Base-by-base conservation (phyloP, 1,140 invertebrate species). In the Brachionus rubens region DNA sequence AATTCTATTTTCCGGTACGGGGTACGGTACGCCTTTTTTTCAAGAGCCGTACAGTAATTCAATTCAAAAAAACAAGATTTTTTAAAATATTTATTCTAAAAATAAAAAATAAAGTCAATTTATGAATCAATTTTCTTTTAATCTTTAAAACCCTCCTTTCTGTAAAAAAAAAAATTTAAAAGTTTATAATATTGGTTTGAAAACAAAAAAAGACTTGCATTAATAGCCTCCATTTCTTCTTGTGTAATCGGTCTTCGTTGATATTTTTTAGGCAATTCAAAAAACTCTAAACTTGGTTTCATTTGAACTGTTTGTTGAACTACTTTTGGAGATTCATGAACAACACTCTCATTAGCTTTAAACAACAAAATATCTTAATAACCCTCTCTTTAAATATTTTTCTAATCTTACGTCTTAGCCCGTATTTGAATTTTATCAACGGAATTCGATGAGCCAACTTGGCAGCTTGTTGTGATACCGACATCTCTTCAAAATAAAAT, bases 221-320 rank as follows among this genome's bases (percentile, higher is more conserved):
- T 72, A 3, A 72, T 72, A 19, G 46, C 68, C 7, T 52, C 40
- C n/a, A 72, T 24, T 54, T 72, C 68, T 28, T 72, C 46, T 9
- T 36, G 12, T 10, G 46, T 1, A 5, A 54, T 48, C 12, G 46
- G 46, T 41, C 21, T 72, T 33, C 43, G 19, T 30, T 36, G 43
- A 72, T 50, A 72, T 6, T 48, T 26, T 41, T 72, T 30, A 33
- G 68, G 68, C 46, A 72, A 50, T 50, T 72, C 28, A 33, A 72
- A 24, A 72, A 72, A 72, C 2, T 72, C 68, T n/a, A 72, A n/a
- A 19, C 24, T 33, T 19, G 68, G 24, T 28, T 19, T 24, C 30
- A 19, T 72, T 46, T 50, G 28, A 9, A 3, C 6, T 5, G 19
- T 24, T 12, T 21, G 59, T 65, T 41, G 16, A 26, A 41, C 40